A percentile compares a stretch with the other conserved stretches of the same genome.
phyloP scores from a whole-genome alignment of 1,140 invertebrate genomes.

The Eurosta solidaginis region DNA sequence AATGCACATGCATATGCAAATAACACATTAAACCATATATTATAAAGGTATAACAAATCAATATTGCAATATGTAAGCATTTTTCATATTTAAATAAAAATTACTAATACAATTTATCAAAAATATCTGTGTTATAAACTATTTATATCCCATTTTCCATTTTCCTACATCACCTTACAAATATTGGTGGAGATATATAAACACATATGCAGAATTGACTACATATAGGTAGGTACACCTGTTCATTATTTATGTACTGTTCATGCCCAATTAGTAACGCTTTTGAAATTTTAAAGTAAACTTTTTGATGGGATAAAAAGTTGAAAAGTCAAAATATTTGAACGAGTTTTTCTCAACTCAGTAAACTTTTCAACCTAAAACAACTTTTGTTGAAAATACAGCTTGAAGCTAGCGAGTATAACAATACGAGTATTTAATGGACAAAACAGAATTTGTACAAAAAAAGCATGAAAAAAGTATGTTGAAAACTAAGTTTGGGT shows the following conservation, averaged over 20 bases:
- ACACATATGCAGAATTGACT: too few relatives aligned
- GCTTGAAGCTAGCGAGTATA: neutral
- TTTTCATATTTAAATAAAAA: too few relatives aligned
- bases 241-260: neutral
- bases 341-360: conserved; percentile 6
- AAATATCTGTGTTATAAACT: too few relatives aligned
- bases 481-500: too few relatives aligned
- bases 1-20: neutral
- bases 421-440: neutral
- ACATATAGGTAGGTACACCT: too few relatives aligned
- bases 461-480: neutral
- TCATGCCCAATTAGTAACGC: conserved; percentile 24
- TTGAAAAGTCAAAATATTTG: conserved; percentile 18
- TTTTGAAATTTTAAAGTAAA: conserved; percentile 8
- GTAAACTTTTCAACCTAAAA: neutral
- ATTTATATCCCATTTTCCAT: too few relatives aligned
- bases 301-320: conserved; percentile 15
- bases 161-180: too few relatives aligned
- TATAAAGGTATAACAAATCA: too few relatives aligned
- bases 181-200: too few relatives aligned
- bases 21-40: neutral
- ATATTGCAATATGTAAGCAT: too few relatives aligned
- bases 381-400: conserved; percentile 12
- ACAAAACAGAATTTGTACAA: neutral
- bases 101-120: too few relatives aligned